Evolutionary conservation across 2,888 invertebrate genomes (phyloP), one percentile per base, ranked within the genome.

Genomic region (Limenitis camilla): DNA sequence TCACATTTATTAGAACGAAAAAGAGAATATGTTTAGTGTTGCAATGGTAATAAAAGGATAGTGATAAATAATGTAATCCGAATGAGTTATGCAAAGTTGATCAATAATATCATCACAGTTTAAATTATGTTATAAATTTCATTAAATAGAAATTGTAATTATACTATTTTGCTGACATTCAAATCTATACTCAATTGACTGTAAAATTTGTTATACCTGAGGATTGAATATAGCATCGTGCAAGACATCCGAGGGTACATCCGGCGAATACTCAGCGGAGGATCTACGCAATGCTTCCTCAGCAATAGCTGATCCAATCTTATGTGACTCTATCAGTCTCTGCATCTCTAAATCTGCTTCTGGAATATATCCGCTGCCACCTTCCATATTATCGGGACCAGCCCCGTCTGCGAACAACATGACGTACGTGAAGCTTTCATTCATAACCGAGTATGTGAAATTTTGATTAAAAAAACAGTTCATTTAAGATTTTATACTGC

Each of bases 241-340:
- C 33, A 82, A 59, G 39, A 67, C 32, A 5, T 79, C 79, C 0
- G 67, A 53, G 0, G 78, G 70, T 49, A 79, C 58, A 3, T 80
- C 81, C 0, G 78, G 70, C 5, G 78, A 68, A 58, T 71, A 68
- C 30, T 69, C 76, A 0, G 69, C 27, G 0, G 81, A 68, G 6
- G 76, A 61, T 3, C 76, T 62, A 1, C 74, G 63, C 62, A 93
- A 71, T 43, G 92, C 93, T 74, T 94, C 93, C 62, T 94, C 94
- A 0, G 94, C 95, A 67, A 96, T 94, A 74, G 94, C 92, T 50
- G 93, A 89, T 6, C 96, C 95, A 60, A 96, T 95, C 86, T 94
- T 90, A 64, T 93, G 93, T 53, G 92, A 92, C 64, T 91, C 92
- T 62, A 94, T 93, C 61, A 93, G 81, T 59, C 89, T 86, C 71